Evolutionary conservation across 2,888 invertebrate genomes (phyloP), one percentile per base, ranked within the genome.

Genomic region (Conchocele bisecta): DNA sequence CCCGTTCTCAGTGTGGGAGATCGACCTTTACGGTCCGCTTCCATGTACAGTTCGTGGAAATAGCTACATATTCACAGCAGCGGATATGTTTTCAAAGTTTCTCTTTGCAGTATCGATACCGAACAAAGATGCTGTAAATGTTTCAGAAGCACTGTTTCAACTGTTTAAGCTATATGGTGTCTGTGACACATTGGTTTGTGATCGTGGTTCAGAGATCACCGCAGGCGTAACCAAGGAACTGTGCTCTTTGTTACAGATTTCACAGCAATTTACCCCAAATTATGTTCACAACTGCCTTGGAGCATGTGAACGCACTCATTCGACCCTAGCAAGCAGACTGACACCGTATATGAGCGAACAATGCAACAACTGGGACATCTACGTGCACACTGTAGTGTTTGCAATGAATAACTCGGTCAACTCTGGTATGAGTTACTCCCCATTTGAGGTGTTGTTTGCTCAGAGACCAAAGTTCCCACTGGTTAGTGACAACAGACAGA

Each of bases 81-180:
- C 56, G 1, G 72, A 75, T 35, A 73, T 73, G 73, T 73, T 70
- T 42, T 54, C 59, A 22, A 75, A 73, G 50, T 67, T 53, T 33
- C n/a, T 75, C 15, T 63, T 57, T 50, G 46, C 68, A 9, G 28
- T 65, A 9, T 61, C 79, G 3, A 37, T 72, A 1, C 51, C 56
- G 9, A 65, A 61, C 29, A 69, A 59, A 17, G 67, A 75, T 64
- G 70, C 75, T n/a, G n/a, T 73, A 6, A 67, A 64, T n/a, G 67
- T 75, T 7, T 54, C 65, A 17, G 60, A 64, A 53, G 58, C 48
- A 9, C 48, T 76, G 11, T 57, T 65, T 17, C 28, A 46, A 3
- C 13, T 76, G 33, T 68, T 75, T 31, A 56, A 68, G 2, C 41
- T 35, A 13, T 76, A 44, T 65, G 72, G 72, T 48, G 65, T 68